phyloP scores from a whole-genome alignment of 2,888 invertebrate species.

The Cryptops parisi region DNA sequence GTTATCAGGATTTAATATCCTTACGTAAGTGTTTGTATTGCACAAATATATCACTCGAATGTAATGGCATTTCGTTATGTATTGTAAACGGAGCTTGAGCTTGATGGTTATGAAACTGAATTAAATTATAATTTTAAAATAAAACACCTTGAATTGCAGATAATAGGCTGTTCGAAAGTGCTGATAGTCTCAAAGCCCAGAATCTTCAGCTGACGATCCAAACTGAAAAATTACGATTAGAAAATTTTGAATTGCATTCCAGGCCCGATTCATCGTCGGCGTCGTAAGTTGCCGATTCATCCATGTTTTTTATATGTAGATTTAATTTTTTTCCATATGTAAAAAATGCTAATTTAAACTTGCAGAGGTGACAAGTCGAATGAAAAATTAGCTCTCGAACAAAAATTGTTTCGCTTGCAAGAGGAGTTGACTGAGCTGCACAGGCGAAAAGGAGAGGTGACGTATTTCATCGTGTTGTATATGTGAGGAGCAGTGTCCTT shows the following conservation, averaged over 20 bases:
- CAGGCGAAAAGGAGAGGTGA: conserved; percentile 62
- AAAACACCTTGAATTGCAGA: conserved; percentile 47
- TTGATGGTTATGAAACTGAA: too few relatives aligned
- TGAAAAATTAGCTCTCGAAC: conserved; percentile 63
- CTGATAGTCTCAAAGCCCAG: conserved; percentile 61
- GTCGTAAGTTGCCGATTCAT: neutral
- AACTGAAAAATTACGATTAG: conserved; percentile 58
- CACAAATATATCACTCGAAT: too few relatives aligned
- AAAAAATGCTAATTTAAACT: too few relatives aligned
- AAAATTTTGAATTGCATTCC: conserved; percentile 37
- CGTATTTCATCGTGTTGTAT: neutral
- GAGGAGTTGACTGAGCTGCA: conserved; percentile 87
- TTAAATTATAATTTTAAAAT: too few relatives aligned
- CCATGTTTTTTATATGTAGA: neutral
- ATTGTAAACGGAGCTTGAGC: too few relatives aligned
- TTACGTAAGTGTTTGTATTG: conserved; percentile 48
- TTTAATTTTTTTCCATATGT: neutral
- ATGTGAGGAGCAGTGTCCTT: too few relatives aligned
- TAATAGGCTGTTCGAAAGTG: conserved; percentile 69
- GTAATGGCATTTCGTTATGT: too few relatives aligned
- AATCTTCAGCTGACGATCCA: conserved; percentile 72
- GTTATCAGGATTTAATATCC: conserved; percentile 62
- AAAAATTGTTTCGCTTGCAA: conserved; percentile 69
- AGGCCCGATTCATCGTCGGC: conserved; percentile 23
- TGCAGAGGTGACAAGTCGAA: conserved; percentile 40